These are phyloP conservation scores for Otocyon megalotis DNA, from an alignment of 2,113 vertebrate genomes.

Conservation along the genomic window DNA sequence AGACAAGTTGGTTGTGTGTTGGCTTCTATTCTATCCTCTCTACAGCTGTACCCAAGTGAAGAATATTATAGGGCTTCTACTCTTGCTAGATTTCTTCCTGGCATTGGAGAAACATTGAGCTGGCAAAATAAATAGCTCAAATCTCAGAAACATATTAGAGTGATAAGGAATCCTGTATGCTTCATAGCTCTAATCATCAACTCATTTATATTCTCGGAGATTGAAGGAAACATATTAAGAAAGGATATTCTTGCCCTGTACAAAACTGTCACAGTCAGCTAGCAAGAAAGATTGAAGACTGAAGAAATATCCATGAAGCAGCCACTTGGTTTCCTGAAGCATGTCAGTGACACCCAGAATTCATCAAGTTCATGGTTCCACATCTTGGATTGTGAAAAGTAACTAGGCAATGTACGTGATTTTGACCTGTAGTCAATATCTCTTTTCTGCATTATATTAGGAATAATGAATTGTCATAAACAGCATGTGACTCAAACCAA, in stretches of 20 bases:
- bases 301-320: slow-evolving; percentile 63
- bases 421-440: slow-evolving; percentile 51
- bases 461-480: slow-evolving; percentile 69
- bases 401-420: neutral
- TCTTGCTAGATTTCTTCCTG: slow-evolving; percentile 62
- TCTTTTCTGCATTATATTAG: slow-evolving; percentile 48
- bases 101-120: slow-evolving; percentile 55
- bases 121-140: slow-evolving; percentile 76
- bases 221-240: slow-evolving; percentile 67
- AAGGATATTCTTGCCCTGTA: slow-evolving; percentile 61
- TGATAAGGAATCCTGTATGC: slow-evolving; percentile 62
- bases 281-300: slow-evolving; percentile 70
- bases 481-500: slow-evolving; percentile 34
- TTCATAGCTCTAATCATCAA: slow-evolving; percentile 66
- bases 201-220: slow-evolving; percentile 67
- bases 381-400: slow-evolving; percentile 42
- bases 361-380: slow-evolving; percentile 70
- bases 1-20: slow-evolving; percentile 45
- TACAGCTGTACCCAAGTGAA: neutral
- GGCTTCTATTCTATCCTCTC: slow-evolving; percentile 32
- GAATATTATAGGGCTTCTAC: slow-evolving; percentile 47
- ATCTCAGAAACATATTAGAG: slow-evolving; percentile 71
- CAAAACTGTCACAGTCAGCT: slow-evolving; percentile 64
- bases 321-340: slow-evolving; percentile 69
- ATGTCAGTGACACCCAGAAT: slow-evolving; percentile 61